Evolutionary conservation across 2,113 vertebrate genomes (phyloP).

Genomic region (Ictalurus furcatus): DNA sequence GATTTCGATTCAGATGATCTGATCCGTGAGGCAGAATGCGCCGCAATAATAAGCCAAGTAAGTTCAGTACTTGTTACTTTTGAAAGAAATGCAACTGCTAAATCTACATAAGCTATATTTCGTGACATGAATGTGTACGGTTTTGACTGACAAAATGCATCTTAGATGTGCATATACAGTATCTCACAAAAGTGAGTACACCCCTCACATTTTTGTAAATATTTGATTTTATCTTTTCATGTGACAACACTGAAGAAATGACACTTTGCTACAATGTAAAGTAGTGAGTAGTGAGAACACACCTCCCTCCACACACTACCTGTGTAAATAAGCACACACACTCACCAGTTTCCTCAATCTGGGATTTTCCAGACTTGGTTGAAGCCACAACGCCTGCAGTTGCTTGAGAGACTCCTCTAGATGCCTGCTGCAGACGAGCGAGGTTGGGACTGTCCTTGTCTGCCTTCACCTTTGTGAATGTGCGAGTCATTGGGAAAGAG

Average conservation of each 20-base stretch:
- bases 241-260: too few species aligned
- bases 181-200: too few species aligned
- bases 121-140: neutral
- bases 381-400: slow-evolving; percentile 89
- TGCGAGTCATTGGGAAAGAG: neutral
- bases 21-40: neutral
- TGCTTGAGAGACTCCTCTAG: slow-evolving; percentile 87
- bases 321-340: neutral
- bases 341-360: slow-evolving; percentile 91
- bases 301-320: neutral
- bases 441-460: slow-evolving; percentile 91
- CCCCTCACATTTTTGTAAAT: too few species aligned
- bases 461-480: slow-evolving; percentile 84
- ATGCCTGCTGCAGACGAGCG: slow-evolving; percentile 84
- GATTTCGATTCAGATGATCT: neutral
- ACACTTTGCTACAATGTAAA: too few species aligned
- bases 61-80: too few species aligned
- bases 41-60: too few species aligned
- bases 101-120: neutral
- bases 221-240: too few species aligned
- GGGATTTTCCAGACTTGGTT: slow-evolving; percentile 89
- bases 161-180: neutral
- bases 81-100: too few species aligned
- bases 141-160: neutral
- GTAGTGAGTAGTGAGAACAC: too few species aligned